Evolutionary conservation across 2,888 invertebrate species (phyloP).

Genomic region (Agrilus mali): DNA sequence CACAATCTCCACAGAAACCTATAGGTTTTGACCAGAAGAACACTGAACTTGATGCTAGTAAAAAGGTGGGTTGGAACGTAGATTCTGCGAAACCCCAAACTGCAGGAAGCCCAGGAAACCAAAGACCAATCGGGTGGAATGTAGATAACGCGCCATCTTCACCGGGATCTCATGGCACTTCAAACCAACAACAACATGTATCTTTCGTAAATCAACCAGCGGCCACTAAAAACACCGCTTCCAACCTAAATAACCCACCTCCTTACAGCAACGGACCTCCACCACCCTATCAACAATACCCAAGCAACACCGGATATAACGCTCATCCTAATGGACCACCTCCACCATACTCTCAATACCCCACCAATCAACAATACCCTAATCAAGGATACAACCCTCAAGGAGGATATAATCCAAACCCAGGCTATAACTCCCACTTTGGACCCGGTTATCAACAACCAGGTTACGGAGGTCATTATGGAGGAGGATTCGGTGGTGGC

Average conservation of each 20-base stretch:
- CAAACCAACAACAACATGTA: not conserved
- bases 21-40: too few relatives aligned
- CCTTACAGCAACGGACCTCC: conserved; percentile 2
- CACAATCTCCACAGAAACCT: too few relatives aligned
- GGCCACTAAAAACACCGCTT: conserved; percentile 5
- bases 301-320: conserved; percentile 8
- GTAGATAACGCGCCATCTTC: conserved; percentile 7
- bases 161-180: not conserved
- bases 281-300: conserved; percentile 6
- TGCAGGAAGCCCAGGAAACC: conserved; percentile 1
- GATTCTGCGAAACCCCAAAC: conserved; percentile 4
- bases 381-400: not conserved
- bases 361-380: not conserved
- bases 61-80: conserved; percentile 12
- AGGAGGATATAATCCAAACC: conserved; percentile 6
- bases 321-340: not conserved
- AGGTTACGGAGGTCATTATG: conserved; percentile 9
- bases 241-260: conserved; percentile 5
- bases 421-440: conserved; percentile 6
- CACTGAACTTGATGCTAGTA: conserved; percentile 5
- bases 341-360: not conserved
- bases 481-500: conserved; percentile 9
- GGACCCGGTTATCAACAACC: not conserved
- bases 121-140: conserved; percentile 9
- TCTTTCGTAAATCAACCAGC: not conserved